Evolutionary conservation across 2,888 invertebrate genomes (phyloP), one percentile per base, ranked within the genome.

Genomic region (Caenorhabditis uteleia): DNA sequence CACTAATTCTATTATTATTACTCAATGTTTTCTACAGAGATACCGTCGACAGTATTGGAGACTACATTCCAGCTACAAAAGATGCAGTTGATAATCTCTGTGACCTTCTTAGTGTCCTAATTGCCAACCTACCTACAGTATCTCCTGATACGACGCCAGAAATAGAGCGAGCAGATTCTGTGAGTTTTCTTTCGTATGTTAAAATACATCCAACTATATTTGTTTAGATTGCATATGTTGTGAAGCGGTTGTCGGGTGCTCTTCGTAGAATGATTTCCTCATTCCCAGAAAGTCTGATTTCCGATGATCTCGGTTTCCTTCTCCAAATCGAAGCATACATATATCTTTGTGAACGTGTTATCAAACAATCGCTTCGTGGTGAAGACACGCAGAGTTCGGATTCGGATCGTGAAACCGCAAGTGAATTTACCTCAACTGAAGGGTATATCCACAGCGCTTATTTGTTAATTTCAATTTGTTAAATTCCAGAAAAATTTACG

Each of bases 241-340:
- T 62, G 39, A 51, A 57, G 27, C 23, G 48, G 6, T 27, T 62
- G 14, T 47, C 43, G 18, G 43, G 48, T n/a, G 51, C 53, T 12
- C 53, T 62, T 21, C 62, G 57, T 21, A 57, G 50, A n/a, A 48
- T 57, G 14, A 43, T 62, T 34, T 27, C 49, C 12, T 43, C 42
- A 7, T 51, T 51, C 26, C 27, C 56, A 7, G 48, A 44, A n/a
- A 57, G 57, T 16, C 27, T 44, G 6, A 33, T 57, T n/a, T 40
- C 33, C n/a, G 47, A 44, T 12, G 53, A 57, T 29, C 16, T 62
- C 12, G 38, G 33, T 12, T 62, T 26, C 23, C 42, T 62, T 10
- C 33, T 64, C 8, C 64, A 64, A 21, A n/a, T 64, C 12, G 64
- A 64, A 46, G 58, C 48, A 4, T 64, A 55, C 42, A 46, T 58